These are phyloP conservation scores for Drosophila paulistorum DNA, from an alignment of 1,140 invertebrate genomes.

Conservation along the genomic window DNA sequence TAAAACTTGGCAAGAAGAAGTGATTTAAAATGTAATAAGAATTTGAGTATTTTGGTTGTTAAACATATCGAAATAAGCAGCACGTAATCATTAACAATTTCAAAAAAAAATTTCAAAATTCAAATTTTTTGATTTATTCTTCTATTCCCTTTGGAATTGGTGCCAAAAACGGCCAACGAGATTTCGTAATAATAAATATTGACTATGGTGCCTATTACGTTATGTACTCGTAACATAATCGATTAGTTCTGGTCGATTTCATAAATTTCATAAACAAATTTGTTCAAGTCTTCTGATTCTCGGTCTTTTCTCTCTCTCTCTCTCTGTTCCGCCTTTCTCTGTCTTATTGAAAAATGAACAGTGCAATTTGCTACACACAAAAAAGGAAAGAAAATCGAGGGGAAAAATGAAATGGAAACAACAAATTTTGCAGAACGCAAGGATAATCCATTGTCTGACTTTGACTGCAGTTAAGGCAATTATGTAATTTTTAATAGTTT, in stretches of 20 bases:
- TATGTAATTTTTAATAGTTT: conserved; percentile 78
- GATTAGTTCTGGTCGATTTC: conserved; percentile 71
- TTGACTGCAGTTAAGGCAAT: conserved; percentile 68
- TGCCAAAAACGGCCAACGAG: neutral
- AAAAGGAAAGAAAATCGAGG: conserved; percentile 9
- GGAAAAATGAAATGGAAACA: conserved; percentile 18
- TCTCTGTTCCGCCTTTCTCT: neutral
- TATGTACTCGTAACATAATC: conserved; percentile 45
- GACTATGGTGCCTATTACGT: conserved; percentile 28
- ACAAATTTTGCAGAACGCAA: conserved; percentile 18
- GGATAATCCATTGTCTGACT: conserved; percentile 46
- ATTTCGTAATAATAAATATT: conserved; percentile 45
- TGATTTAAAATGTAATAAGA: no score
- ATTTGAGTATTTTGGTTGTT: no score
- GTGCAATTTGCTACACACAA: conserved; percentile 69
- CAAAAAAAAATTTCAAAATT: neutral
- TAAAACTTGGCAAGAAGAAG: no score
- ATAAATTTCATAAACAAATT: conserved; percentile 75
- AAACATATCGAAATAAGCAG: no score
- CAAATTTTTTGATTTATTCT: neutral
- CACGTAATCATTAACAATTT: no score
- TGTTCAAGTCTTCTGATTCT: conserved; percentile 42
- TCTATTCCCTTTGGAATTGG: neutral
- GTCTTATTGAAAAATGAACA: conserved; percentile 68
- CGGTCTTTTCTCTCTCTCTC: neutral